Evolutionary conservation across 2,113 vertebrate species (phyloP).

Genomic region (Gorsachius goisagi): DNA sequence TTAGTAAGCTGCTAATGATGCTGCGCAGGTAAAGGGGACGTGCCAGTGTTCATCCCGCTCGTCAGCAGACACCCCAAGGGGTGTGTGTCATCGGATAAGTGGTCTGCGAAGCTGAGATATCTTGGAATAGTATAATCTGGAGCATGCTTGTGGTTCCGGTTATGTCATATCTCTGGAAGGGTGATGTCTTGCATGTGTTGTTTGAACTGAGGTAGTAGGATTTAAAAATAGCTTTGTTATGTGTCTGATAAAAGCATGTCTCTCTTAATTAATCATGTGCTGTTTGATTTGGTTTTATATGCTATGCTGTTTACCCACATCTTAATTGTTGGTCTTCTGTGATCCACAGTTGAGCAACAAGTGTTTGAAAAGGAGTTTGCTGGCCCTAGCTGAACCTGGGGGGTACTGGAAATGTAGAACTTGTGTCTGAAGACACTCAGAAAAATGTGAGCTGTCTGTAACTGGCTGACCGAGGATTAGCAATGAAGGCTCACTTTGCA

Average conservation of each 20-base stretch:
- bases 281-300: not conserved
- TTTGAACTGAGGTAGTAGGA: not conserved
- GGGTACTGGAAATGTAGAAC: not conserved
- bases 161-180: not conserved
- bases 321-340: not conserved
- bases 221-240: not conserved
- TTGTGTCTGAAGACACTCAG: not conserved
- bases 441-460: not conserved
- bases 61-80: not conserved
- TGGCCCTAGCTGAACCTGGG: not conserved
- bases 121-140: not conserved
- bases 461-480: not conserved
- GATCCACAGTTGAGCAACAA: not conserved
- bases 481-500: not conserved
- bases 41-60: not conserved
- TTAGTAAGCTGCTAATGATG: not conserved
- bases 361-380: not conserved
- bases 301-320: not conserved
- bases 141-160: not conserved
- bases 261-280: not conserved
- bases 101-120: not conserved
- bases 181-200: not conserved
- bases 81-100: not conserved
- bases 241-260: not conserved
- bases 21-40: slow-evolving; percentile 27